Evolutionary conservation across 2,888 invertebrate species (phyloP), one percentile per base, ranked within the genome.

Genomic region (Agrochola litura): DNA sequence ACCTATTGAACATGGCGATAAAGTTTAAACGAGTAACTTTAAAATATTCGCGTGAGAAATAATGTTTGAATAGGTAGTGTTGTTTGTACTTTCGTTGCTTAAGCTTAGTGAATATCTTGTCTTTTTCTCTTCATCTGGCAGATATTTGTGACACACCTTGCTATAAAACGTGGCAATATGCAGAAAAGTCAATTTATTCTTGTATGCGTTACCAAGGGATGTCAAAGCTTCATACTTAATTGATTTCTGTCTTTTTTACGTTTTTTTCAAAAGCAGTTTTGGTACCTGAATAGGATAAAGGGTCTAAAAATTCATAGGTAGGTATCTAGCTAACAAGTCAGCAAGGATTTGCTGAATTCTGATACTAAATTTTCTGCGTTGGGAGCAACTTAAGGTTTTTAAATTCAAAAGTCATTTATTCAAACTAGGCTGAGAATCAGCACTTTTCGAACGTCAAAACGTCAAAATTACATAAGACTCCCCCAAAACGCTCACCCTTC

Each of bases 1-100:
- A 83, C 79, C 75, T 85, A 86, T 80, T 80, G 79, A 74, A 87
- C 88, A 86, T 10, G 81, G 30, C 60, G 67, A 83, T 84, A 86
- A 86, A 84, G 76, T 83, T 72, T 60, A 69, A 37, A n/a, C 52
- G 68, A 52, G 43, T 73, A 54, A 60, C 5, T n/a, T 60, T 73
- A 66, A 82, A 76, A 84, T 84, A 79, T 80, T 83, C 37, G 68
- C 65, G 69, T 66, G 83, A 66, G 86, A 83, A 86, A 64, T 78
- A 30, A 30, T 83, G 65, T 75, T 82, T 63, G 56, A 75, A 63
- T 43, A 25, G n/a, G 58, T 25, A 41, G 46, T 81, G 49, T 64
- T 73, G 1, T 58, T 64, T 1, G 54, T 66, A 56, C 58, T 65
- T 83, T 54, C 22, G 16, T 14, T 25, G 30, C 19, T 60, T 9